A percentile compares a stretch with the other conserved stretches of the same genome.
phyloP scores from a whole-genome alignment of 2,888 invertebrate genomes.

The Catocala fraxini region DNA sequence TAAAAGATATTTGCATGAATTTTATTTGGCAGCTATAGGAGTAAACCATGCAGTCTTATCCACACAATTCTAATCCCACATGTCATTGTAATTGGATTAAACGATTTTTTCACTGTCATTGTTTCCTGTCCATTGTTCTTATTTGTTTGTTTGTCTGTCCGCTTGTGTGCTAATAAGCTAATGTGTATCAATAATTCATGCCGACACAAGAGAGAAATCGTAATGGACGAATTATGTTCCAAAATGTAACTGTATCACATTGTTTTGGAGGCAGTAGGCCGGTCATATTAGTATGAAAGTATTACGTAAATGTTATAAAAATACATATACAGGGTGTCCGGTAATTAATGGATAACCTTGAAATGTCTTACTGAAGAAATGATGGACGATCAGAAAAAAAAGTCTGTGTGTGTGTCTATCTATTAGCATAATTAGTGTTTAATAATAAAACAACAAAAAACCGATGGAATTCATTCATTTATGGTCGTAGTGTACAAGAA shows the following conservation, averaged over 20 bases:
- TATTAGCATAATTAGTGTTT: no score
- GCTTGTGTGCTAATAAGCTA: conserved; percentile 81
- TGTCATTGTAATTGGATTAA: conserved; percentile 85
- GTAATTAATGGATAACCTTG: no score
- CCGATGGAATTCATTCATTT: no score
- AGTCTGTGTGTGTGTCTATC: no score
- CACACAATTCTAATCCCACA: conserved; percentile 53
- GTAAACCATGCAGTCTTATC: conserved; percentile 50
- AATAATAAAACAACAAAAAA: no score
- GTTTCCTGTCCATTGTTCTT: conserved; percentile 81
- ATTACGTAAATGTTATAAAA: no score
- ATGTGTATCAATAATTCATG: conserved; percentile 82
- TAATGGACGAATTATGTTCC: conserved; percentile 55
- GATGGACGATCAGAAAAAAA: no score
- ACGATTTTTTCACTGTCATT: conserved; percentile 83
- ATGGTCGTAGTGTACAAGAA: no score
- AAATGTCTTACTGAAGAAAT: no score
- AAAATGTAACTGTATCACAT: conserved; percentile 22
- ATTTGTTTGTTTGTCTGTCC: conserved; percentile 71
- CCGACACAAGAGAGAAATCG: conserved; percentile 59
- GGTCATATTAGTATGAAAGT: background rate
- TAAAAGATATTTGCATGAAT: no score
- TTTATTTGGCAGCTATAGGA: background rate
- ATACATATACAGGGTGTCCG: no score
- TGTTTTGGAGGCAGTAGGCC: conserved; percentile 5